phyloP scores from a whole-genome alignment of 2,113 vertebrate species.

The Phainopepla nitens region DNA sequence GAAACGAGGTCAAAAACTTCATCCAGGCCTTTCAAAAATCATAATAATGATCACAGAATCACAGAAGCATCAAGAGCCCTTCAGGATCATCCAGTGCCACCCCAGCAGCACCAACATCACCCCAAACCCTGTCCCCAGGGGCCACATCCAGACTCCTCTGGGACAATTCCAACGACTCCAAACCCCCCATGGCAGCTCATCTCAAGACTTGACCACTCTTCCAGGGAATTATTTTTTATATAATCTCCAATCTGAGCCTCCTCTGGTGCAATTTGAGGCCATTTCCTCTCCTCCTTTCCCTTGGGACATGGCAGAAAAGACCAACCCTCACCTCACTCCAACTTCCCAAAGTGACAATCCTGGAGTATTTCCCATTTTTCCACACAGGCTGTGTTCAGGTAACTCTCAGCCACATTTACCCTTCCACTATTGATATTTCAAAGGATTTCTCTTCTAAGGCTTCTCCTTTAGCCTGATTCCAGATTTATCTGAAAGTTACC shows the following conservation, averaged over 20 bases:
- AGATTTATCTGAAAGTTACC: background rate
- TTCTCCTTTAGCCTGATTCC: background rate
- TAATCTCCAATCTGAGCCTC: rapidly evolving
- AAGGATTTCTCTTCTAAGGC: background rate
- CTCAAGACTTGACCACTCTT: background rate
- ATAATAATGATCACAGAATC: background rate
- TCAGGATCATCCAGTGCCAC: rapidly evolving
- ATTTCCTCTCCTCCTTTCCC: background rate
- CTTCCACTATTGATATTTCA: background rate
- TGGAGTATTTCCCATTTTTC: background rate
- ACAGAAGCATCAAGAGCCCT: too few relatives aligned
- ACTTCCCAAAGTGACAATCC: background rate
- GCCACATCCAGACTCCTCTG: background rate
- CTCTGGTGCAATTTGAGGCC: background rate
- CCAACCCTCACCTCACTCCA: background rate
- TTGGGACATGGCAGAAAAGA: rapidly evolving
- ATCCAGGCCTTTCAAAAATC: background rate
- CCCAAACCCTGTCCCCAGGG: background rate
- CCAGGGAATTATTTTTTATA: rapidly evolving
- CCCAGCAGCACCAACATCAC: background rate
- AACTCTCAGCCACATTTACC: background rate
- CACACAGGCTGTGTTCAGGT: background rate
- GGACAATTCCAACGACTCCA: background rate
- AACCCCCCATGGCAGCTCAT: background rate
- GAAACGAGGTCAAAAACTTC: background rate